A percentile compares a stretch with the other conserved stretches of the same genome.
phyloP scores from a whole-genome alignment of 2,888 invertebrate genomes.

The Phengaris alcon region DNA sequence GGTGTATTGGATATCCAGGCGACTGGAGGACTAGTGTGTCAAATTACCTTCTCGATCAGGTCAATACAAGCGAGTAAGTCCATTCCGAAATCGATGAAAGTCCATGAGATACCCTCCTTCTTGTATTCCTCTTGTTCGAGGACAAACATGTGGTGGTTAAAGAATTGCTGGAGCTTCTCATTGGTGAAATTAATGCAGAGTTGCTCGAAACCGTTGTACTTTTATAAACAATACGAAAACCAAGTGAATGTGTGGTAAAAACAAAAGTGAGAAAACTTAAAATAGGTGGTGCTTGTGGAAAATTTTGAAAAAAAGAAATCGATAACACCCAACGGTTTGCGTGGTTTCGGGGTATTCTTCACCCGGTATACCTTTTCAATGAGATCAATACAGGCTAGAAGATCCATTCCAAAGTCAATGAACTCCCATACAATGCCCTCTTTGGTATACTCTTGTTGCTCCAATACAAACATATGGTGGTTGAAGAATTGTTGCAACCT shows the following conservation, averaged over 20 bases:
- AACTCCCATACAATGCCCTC: constrained; percentile 99
- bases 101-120: constrained; percentile 96
- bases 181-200: constrained; percentile 99
- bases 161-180: constrained; percentile 98
- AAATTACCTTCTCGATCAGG: constrained; percentile 93
- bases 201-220: constrained; percentile 98
- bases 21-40: constrained; percentile 46
- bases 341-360: constrained; percentile 52
- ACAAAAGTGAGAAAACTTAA: constrained; percentile 50
- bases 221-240: constrained; percentile 63
- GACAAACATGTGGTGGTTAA: constrained; percentile 99
- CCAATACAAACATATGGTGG: constrained; percentile 99
- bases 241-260: constrained; percentile 50
- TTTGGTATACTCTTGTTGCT: constrained; percentile 98
- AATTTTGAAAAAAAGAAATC: constrained; percentile 44
- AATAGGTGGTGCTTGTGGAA: constrained; percentile 51
- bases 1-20: constrained; percentile 48
- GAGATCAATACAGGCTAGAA: constrained; percentile 98
- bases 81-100: constrained; percentile 98
- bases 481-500: constrained; percentile 99
- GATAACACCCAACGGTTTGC: constrained; percentile 44
- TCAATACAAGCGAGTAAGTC: constrained; percentile 97
- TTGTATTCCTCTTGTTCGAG: constrained; percentile 98
- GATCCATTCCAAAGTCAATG: constrained; percentile 99
- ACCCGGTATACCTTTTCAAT: constrained; percentile 93